Conservation (phyloP, 2,113 vertebrate species). For the Podarcis muralis region DNA sequence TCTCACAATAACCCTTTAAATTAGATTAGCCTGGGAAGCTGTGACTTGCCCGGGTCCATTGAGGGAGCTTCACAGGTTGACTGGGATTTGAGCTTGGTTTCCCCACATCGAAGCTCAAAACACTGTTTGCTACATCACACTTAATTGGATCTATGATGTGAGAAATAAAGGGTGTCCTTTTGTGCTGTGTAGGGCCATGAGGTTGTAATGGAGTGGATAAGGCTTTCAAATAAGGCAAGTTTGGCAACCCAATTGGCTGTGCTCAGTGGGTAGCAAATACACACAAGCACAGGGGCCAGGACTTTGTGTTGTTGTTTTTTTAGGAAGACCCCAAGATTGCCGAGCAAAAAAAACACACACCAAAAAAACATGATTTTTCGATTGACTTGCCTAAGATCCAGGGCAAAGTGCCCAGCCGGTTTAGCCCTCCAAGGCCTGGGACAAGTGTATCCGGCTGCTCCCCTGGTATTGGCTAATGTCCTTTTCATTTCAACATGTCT, state of each 20-base stretch:
- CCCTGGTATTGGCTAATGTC: background rate
- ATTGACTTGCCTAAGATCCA: too few species aligned
- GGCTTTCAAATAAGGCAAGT: background rate
- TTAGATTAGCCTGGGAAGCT: background rate
- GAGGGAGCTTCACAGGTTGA: background rate
- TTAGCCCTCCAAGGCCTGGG: too few species aligned
- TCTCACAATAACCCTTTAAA: background rate
- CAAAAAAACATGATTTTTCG: too few species aligned
- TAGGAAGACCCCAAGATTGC: too few species aligned
- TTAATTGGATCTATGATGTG: background rate
- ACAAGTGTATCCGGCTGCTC: too few species aligned
- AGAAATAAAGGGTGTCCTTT: background rate
- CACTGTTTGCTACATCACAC: background rate
- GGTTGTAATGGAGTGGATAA: background rate
- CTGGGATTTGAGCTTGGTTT: background rate
- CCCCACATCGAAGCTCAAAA: background rate
- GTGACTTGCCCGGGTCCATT: background rate
- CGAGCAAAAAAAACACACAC: too few species aligned
- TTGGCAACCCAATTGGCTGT: background rate
- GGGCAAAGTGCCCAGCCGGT: too few species aligned
- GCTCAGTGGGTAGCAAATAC: background rate
- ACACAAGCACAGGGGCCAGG: background rate
- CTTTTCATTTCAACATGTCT: background rate
- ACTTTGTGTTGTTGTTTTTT: too few species aligned
- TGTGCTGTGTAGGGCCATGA: background rate